Conservation (phyloP, 2,113 vertebrate genomes). For the Nerophis lumbriciformis region DNA sequence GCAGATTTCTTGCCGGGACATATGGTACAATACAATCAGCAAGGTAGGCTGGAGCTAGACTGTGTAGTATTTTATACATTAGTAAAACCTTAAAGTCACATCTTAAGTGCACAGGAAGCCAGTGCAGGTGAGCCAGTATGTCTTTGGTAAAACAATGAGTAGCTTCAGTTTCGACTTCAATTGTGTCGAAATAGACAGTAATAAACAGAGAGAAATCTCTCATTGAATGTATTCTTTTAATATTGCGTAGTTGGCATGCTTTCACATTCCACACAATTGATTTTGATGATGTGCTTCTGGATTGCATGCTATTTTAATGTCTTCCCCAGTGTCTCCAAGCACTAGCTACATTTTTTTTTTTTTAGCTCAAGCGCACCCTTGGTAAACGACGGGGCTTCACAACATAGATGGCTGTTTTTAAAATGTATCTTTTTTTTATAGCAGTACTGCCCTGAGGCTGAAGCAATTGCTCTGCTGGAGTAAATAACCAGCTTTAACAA, state of each 20-base stretch:
- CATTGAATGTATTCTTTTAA: not conserved
- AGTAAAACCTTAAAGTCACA: too few species aligned
- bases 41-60: too few species aligned
- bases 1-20: too few species aligned
- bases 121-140: too few species aligned
- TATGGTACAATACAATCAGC: too few species aligned
- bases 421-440: constrained; percentile 33
- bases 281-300: not conserved
- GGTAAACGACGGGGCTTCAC: constrained; percentile 58
- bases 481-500: constrained; percentile 79
- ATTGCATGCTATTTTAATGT: constrained; percentile 29
- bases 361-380: constrained; percentile 54
- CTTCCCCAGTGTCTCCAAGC: constrained; percentile 62
- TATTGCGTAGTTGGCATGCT: not conserved
- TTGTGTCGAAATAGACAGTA: too few species aligned
- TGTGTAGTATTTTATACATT: too few species aligned
- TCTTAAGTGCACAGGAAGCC: too few species aligned
- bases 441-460: constrained; percentile 49
- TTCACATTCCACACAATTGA: not conserved
- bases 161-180: too few species aligned
- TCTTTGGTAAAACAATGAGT: too few species aligned
- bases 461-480: constrained; percentile 71
- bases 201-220: too few species aligned
- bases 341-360: constrained; percentile 44
- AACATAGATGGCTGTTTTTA: constrained; percentile 47